Percentiles rank a stretch among this genome's conserved stretches.
These are phyloP conservation scores for Andrena haemorrhoa DNA, from an alignment of 2,888 invertebrate species.

Conservation along the genomic window DNA sequence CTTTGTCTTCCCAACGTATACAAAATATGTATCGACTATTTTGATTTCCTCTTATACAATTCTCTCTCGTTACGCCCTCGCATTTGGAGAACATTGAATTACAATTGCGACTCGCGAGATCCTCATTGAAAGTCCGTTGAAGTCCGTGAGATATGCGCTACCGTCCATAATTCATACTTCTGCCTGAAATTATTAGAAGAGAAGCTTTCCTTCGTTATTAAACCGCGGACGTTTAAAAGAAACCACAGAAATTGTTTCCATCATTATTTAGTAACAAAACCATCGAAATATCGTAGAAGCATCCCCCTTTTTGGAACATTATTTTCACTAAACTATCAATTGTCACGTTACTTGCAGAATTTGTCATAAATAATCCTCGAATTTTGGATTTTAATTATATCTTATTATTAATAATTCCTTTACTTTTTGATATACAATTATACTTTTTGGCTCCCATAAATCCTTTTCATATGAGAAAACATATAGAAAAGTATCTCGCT, in stretches of 20 bases:
- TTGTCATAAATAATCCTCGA: background rate
- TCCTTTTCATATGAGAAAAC: background rate
- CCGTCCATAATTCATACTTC: background rate
- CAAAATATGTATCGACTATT: constrained; percentile 57
- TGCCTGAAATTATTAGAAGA: background rate
- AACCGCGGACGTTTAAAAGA: too few species aligned
- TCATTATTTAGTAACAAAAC: background rate
- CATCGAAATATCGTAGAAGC: background rate
- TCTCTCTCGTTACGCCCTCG: background rate
- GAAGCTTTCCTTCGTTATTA: too few species aligned
- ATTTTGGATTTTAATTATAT: too few species aligned
- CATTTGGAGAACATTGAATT: constrained; percentile 21
- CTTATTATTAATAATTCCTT: too few species aligned
- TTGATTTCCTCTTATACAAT: constrained; percentile 43
- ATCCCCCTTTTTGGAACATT: background rate
- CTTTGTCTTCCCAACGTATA: constrained; percentile 47
- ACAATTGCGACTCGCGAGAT: constrained; percentile 8
- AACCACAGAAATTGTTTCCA: too few species aligned
- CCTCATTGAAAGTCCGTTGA: background rate
- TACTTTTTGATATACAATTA: too few species aligned
- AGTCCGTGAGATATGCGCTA: background rate
- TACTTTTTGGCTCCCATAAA: too few species aligned
- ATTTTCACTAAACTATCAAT: background rate
- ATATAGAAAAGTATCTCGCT: background rate
- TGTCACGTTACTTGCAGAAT: background rate